Percentiles rank a stretch among this genome's conserved stretches.
phyloP scores from a whole-genome alignment of 2,113 vertebrate genomes.

The Malurus cyaneus region DNA sequence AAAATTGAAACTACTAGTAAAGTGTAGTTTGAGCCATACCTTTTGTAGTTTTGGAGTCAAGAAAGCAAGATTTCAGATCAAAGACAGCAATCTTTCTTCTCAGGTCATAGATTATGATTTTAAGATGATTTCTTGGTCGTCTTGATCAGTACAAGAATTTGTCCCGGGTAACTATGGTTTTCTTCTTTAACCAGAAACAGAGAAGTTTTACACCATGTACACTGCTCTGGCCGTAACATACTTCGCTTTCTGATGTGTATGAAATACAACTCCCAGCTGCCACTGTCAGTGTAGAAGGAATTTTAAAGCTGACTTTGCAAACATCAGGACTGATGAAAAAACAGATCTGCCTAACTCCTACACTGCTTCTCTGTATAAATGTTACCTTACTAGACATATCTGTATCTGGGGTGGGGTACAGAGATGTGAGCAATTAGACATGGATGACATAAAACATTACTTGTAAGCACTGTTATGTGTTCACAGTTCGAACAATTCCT shows the following conservation, averaged over 20 bases:
- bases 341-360: not conserved
- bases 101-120: not conserved
- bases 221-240: not conserved
- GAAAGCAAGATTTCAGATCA: not conserved
- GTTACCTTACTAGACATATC: not conserved
- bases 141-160: not conserved
- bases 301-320: not conserved
- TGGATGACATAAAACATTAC: not conserved
- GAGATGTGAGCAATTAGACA: not conserved
- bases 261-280: not conserved
- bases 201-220: not conserved
- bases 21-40: not conserved
- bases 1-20: not conserved
- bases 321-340: not conserved
- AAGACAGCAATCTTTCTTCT: not conserved
- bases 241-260: accelerated
- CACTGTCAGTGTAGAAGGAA: not conserved
- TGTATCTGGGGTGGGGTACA: not conserved
- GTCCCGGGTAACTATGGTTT: not conserved
- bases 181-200: not conserved
- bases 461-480: not conserved
- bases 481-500: not conserved
- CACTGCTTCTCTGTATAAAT: not conserved
- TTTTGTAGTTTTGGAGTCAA: not conserved
- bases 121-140: not conserved